These are phyloP conservation scores for Toxotes lorentzi DNA, from an alignment of 2,797 vertebrate genomes.

Conservation along the genomic window DNA sequence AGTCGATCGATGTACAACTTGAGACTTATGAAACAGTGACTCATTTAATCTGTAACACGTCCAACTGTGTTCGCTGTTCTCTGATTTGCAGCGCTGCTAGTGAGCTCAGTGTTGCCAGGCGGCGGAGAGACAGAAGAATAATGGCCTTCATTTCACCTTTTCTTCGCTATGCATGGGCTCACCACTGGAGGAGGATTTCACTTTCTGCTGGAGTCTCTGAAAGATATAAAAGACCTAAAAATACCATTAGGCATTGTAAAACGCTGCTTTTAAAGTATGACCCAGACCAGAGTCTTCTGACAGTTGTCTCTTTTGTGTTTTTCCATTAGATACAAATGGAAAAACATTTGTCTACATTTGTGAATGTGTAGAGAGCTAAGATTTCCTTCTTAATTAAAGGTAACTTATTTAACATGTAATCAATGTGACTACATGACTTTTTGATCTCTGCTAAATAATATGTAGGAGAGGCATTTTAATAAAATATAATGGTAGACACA, in stretches of 20 bases:
- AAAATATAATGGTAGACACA: not conserved
- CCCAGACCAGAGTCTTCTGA: constrained; percentile 3
- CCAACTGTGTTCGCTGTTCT: constrained; percentile 44
- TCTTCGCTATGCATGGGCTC: constrained; percentile 35
- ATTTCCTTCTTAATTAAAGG: not conserved
- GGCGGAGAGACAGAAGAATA: constrained; percentile 34
- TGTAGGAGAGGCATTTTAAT: too few relatives aligned
- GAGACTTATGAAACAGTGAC: constrained; percentile 52
- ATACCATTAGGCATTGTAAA: constrained; percentile 16
- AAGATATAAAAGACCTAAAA: constrained; percentile 33
- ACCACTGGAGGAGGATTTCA: constrained; percentile 31
- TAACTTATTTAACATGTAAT: not conserved
- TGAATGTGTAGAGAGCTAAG: not conserved
- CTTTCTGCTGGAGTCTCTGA: constrained; percentile 24
- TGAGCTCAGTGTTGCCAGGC: constrained; percentile 66
- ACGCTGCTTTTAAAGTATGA: constrained; percentile 22
- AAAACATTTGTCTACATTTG: not conserved
- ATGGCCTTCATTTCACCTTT: constrained; percentile 52
- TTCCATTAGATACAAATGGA: not conserved
- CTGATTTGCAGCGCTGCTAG: constrained; percentile 49
- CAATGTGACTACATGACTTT: not conserved
- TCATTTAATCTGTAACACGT: constrained; percentile 50
- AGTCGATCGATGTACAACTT: constrained; percentile 20
- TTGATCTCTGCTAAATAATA: not conserved
- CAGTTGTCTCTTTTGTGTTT: not conserved